These are phyloP conservation scores for Perognathus longimembris DNA, from an alignment of 2,113 vertebrate genomes.

Conservation along the genomic window DNA sequence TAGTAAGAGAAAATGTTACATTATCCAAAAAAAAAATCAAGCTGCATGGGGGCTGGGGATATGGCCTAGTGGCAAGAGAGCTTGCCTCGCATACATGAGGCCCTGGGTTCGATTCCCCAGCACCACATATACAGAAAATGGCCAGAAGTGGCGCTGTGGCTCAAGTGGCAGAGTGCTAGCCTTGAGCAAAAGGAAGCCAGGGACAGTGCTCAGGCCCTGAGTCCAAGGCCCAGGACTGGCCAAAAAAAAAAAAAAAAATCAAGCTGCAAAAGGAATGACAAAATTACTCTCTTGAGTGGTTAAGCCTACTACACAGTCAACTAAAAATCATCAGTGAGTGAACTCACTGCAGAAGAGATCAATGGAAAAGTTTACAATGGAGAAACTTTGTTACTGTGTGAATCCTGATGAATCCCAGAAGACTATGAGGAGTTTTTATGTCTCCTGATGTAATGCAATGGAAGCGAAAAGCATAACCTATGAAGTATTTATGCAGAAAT, in stretches of 20 bases:
- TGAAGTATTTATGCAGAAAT: background rate
- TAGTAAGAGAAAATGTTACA: background rate
- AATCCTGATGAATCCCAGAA: background rate
- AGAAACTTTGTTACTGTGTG: background rate
- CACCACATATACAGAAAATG: too few species aligned
- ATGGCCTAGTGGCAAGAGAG: too few species aligned
- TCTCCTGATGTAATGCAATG: background rate
- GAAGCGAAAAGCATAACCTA: background rate
- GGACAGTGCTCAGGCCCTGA: too few species aligned
- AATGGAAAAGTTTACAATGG: background rate
- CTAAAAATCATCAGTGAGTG: background rate
- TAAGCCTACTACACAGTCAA: background rate
- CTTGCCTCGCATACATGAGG: too few species aligned
- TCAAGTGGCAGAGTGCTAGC: too few species aligned
- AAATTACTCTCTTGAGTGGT: background rate
- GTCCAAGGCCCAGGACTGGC: too few species aligned
- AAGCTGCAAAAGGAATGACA: background rate
- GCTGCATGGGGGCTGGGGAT: too few species aligned
- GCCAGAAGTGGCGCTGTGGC: too few species aligned
- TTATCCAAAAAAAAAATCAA: constrained; percentile 49
- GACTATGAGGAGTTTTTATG: background rate
- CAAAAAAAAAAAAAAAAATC: constrained; percentile 24
- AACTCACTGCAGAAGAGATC: background rate
- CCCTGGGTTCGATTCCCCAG: too few species aligned
- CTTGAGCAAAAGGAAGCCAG: too few species aligned